Conservation (phyloP, 2,888 invertebrate species). For the Drosophila prostipennis region DNA sequence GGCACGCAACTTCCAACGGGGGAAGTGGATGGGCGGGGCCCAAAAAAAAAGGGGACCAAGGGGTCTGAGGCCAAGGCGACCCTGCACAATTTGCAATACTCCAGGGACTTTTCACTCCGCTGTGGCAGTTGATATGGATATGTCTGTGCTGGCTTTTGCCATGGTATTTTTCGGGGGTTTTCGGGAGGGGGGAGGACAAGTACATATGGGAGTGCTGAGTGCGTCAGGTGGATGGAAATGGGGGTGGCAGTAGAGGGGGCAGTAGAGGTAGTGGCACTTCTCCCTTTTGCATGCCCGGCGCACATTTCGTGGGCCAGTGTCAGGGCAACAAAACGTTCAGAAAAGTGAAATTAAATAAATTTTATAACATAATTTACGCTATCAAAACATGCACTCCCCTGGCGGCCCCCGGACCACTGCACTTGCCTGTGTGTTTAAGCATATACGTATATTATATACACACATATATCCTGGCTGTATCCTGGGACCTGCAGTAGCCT, state of each 20-base stretch:
- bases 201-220: slow-evolving; percentile 28
- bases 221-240: slow-evolving; percentile 24
- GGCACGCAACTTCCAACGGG: slow-evolving; percentile 50
- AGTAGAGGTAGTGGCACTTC: background rate
- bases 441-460: background rate
- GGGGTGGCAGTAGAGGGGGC: background rate
- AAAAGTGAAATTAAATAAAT: slow-evolving; percentile 78
- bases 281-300: slow-evolving; percentile 49
- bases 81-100: slow-evolving; percentile 65
- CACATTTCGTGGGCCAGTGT: slow-evolving; percentile 45
- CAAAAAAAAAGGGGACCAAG: background rate
- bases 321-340: slow-evolving; percentile 66
- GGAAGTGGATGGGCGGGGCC: slow-evolving; percentile 7
- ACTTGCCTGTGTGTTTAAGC: slow-evolving; percentile 19
- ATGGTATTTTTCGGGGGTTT: background rate
- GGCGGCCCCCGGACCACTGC: slow-evolving; percentile 14
- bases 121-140: slow-evolving; percentile 54
- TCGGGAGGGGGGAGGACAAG: slow-evolving; percentile 3
- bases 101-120: slow-evolving; percentile 61
- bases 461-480: slow-evolving; percentile 5
- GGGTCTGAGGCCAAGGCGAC: slow-evolving; percentile 35
- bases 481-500: slow-evolving; percentile 29
- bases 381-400: slow-evolving; percentile 72
- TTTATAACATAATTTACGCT: slow-evolving; percentile 80
- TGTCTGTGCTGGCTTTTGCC: slow-evolving; percentile 18